A percentile compares a stretch with the other conserved stretches of the same genome.
Conservation (phyloP, 2,797 vertebrate species). For the Brotula barbata region DNA sequence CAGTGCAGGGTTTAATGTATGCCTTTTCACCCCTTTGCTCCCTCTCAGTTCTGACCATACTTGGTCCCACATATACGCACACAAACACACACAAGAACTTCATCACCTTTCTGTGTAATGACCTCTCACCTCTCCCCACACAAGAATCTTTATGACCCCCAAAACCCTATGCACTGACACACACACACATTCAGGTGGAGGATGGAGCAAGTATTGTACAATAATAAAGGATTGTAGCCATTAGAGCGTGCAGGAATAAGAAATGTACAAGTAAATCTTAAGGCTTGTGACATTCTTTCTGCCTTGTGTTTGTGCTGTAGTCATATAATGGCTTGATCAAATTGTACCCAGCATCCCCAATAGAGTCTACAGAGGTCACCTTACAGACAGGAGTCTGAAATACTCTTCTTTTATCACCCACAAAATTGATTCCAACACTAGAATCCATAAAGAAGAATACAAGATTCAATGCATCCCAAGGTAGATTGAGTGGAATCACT, state of each 20-base stretch:
- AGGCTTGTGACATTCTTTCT: conserved; percentile 22
- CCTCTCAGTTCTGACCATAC: conserved; percentile 34
- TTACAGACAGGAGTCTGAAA: conserved; percentile 8
- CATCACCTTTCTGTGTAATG: conserved; percentile 48
- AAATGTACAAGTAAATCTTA: neutral
- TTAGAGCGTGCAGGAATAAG: conserved; percentile 3
- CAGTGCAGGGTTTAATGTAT: conserved; percentile 56
- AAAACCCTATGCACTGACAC: conserved; percentile 13
- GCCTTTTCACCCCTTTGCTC: conserved; percentile 33
- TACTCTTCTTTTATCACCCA: neutral
- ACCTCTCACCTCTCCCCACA: too few relatives aligned
- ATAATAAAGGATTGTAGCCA: neutral
- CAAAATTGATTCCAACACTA: neutral
- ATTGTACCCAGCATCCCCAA: conserved; percentile 44
- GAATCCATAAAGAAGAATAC: too few relatives aligned
- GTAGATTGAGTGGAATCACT: too few relatives aligned
- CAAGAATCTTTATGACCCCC: conserved; percentile 39
- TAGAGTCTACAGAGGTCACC: conserved; percentile 31
- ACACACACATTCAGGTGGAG: conserved; percentile 12
- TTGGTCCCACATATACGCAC: conserved; percentile 7
- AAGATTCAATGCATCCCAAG: too few relatives aligned
- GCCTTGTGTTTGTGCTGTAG: conserved; percentile 42
- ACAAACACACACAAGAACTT: conserved; percentile 22
- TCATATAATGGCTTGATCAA: conserved; percentile 50
- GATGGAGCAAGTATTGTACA: conserved; percentile 3